These are phyloP conservation scores for Amphilophus citrinellus DNA, from an alignment of 2,113 vertebrate species.

Conservation along the genomic window DNA sequence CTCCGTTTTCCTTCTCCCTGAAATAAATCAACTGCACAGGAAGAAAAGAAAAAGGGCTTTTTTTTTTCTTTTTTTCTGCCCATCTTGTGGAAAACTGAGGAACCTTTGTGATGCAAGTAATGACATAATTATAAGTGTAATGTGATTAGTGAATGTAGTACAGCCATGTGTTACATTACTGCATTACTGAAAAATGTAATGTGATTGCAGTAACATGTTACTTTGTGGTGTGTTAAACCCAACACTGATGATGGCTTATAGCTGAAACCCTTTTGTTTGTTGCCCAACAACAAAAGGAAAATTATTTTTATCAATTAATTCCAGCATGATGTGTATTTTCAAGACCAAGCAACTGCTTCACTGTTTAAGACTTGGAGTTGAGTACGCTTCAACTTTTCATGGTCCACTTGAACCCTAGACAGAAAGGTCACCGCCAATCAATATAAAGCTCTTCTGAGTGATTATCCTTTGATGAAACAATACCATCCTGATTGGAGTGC, in stretches of 20 bases:
- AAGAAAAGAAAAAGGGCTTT: not conserved
- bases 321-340: not conserved
- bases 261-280: not conserved
- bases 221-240: too few relatives aligned
- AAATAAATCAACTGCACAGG: not conserved
- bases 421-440: slow-evolving; percentile 3
- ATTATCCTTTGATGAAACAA: slow-evolving; percentile 16
- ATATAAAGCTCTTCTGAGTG: not conserved
- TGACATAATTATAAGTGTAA: not conserved
- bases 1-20: not conserved
- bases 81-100: not conserved
- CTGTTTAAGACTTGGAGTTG: not conserved
- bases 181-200: not conserved
- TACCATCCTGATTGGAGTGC: slow-evolving; percentile 4
- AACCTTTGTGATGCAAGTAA: not conserved
- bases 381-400: not conserved
- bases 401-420: not conserved
- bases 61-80: not conserved
- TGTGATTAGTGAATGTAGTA: not conserved
- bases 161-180: not conserved
- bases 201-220: not conserved
- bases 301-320: not conserved
- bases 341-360: not conserved
- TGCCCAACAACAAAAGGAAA: not conserved
- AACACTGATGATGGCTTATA: not conserved